Evolutionary conservation across 1,140 invertebrate genomes (phyloP).

Genomic region (Dinothrombium tinctorium): DNA sequence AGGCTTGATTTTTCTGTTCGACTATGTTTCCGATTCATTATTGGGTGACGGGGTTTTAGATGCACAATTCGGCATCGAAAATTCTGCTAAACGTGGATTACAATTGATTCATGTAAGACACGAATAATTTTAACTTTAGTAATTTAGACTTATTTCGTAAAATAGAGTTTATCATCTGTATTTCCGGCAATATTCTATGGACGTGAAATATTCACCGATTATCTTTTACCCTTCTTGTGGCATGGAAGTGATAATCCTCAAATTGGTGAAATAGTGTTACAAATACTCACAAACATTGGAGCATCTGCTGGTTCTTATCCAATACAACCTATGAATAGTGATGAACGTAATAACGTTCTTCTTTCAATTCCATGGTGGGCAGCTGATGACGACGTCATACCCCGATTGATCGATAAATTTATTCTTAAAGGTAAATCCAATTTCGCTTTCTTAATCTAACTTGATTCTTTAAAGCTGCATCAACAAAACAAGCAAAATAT

Average conservation of each 20-base stretch:
- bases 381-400: constrained; percentile 8
- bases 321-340: constrained; percentile 1
- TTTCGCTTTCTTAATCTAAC: constrained; percentile 17
- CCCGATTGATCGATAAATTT: constrained; percentile 10
- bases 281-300: constrained; percentile 25
- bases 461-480: constrained; percentile 29
- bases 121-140: constrained; percentile 2
- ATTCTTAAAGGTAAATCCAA: constrained; percentile 8
- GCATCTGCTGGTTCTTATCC: constrained; percentile 9
- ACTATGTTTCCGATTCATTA: constrained; percentile 19
- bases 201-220: constrained; percentile 47
- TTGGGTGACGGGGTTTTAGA: constrained; percentile 16
- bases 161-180: constrained; percentile 51
- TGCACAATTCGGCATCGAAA: constrained; percentile 12
- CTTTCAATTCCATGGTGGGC: constrained; percentile 13
- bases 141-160: constrained; percentile 14
- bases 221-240: constrained; percentile 41
- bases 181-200: constrained; percentile 78
- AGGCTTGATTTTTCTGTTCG: constrained; percentile 20
- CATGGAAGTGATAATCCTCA: constrained; percentile 40
- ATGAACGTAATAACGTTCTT: background rate
- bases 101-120: constrained; percentile 28
- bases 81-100: constrained; percentile 16
- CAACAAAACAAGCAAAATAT: constrained; percentile 84
- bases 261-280: constrained; percentile 39